Percentiles rank a stretch among this genome's conserved stretches.
Evolutionary conservation across 2,888 invertebrate species (phyloP).

Genomic region (Nephrotoma guestfalica): DNA sequence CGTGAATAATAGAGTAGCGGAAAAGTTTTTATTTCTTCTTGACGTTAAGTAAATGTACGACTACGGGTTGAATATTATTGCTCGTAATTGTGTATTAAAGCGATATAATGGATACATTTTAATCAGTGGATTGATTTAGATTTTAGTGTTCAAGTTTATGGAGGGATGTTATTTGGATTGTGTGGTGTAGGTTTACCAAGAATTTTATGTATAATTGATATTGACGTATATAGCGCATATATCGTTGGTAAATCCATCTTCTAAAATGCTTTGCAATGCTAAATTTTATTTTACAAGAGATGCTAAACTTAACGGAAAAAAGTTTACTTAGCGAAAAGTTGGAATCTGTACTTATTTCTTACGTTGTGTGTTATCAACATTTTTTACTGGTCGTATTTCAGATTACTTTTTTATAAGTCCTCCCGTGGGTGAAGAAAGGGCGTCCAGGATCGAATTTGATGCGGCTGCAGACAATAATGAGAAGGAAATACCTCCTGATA

Average conservation of each 20-base stretch:
- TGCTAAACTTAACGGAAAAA: no score
- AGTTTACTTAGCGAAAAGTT: no score
- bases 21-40: neutral
- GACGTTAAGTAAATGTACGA: neutral
- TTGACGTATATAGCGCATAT: neutral
- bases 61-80: neutral
- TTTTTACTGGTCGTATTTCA: no score
- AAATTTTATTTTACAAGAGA: no score
- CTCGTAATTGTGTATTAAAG: neutral
- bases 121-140: neutral
- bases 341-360: no score
- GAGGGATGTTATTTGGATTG: neutral
- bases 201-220: neutral
- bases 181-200: neutral
- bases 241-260: neutral
- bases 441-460: no score
- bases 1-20: neutral
- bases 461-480: no score
- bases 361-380: no score
- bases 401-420: no score
- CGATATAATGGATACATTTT: neutral
- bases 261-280: no score
- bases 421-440: no score
- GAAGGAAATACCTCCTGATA: no score
- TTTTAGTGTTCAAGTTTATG: neutral